Percentiles rank a stretch among this genome's conserved stretches.
Conservation (phyloP, 2,113 vertebrate genomes). For the Varanus salvator region DNA sequence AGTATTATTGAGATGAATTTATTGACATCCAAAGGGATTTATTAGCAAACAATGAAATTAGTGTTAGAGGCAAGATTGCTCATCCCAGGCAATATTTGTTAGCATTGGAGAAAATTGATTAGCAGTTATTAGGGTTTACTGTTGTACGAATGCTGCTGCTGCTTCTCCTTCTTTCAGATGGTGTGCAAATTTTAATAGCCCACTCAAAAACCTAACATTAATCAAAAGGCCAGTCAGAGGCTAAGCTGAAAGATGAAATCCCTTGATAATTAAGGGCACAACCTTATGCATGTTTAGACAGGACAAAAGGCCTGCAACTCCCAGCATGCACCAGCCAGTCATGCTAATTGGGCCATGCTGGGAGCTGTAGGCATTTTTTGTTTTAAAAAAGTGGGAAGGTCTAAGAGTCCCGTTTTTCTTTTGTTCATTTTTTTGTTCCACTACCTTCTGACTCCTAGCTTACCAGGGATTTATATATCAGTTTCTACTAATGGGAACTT, state of each 20-base stretch:
- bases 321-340: no score
- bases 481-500: no score
- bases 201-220: not conserved
- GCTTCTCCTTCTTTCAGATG: not conserved
- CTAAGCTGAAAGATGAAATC: not conserved
- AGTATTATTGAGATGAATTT: conserved; percentile 56
- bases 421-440: no score
- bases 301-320: no score
- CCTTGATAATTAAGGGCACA: no score
- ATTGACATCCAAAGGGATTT: conserved; percentile 58
- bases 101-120: conserved; percentile 56
- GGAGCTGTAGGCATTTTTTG: no score
- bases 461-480: no score
- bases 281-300: no score
- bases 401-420: no score
- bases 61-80: conserved; percentile 54
- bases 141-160: conserved; percentile 37
- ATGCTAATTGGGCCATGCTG: no score
- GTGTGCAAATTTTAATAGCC: conserved; percentile 1
- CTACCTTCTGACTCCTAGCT: no score
- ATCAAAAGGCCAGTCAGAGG: not conserved
- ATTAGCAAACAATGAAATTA: conserved; percentile 48
- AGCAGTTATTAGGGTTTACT: conserved; percentile 58
- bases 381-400: no score
- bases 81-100: conserved; percentile 58